Evolutionary conservation across 2,113 vertebrate genomes (phyloP).

Genomic region (Progne subis): DNA sequence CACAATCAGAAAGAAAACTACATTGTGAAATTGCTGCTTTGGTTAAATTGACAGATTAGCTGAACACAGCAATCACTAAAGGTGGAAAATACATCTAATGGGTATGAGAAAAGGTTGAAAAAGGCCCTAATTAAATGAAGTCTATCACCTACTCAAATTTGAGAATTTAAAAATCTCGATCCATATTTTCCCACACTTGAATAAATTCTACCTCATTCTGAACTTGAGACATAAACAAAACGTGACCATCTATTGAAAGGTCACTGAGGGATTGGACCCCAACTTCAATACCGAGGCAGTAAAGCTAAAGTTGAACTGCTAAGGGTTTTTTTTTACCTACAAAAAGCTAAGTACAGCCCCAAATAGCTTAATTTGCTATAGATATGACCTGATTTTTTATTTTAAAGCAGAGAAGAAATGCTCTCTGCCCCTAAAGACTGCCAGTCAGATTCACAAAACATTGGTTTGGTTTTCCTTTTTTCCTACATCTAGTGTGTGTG

Average conservation of each 20-base stretch:
- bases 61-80: constrained; percentile 72
- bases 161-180: background rate
- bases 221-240: background rate
- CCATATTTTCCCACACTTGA: background rate
- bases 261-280: background rate
- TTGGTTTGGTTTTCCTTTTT: background rate
- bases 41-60: constrained; percentile 78
- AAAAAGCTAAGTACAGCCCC: background rate
- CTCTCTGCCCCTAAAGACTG: background rate
- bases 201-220: background rate
- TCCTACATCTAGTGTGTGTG: background rate
- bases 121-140: background rate
- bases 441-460: background rate
- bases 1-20: constrained; percentile 80
- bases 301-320: background rate
- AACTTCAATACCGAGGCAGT: accelerated
- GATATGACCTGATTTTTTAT: background rate
- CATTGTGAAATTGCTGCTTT: constrained; percentile 81
- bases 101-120: background rate
- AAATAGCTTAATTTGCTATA: background rate
- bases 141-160: background rate
- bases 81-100: constrained; percentile 60
- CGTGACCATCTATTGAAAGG: background rate
- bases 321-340: background rate
- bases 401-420: background rate